Base-by-base conservation (phyloP, 2,797 vertebrate species). In the Moxostoma hubbsi region DNA sequence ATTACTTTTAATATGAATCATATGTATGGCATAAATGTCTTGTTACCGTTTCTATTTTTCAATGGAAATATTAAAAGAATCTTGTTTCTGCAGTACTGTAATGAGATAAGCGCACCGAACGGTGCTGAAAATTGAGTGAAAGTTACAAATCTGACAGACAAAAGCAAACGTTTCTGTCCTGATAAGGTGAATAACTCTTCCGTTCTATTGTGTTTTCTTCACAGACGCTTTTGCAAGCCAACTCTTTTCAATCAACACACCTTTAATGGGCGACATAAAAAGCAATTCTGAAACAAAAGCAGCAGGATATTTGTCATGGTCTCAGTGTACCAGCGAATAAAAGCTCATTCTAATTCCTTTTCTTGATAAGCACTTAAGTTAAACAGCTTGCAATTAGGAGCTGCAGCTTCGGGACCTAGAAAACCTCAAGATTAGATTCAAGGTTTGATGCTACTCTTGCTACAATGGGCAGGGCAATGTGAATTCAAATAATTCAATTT, bases 321-420 rank as follows among this genome's bases (percentile, higher is more conserved):
- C 66, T 51, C 54, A 9, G 51, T 43, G 15, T 63, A 67, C 53
- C 51, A 58, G 24, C 43, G 67, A 76, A 81, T 43, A 73, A 68
- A 73, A 66, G 68, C 74, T 77, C 59, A 64, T 63, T 66, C 63
- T 47, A 49, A 75, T 62, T 68, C 15, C 6, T 58, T 43, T 62
- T 53, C 46, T 59, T 79, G 54, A 59, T 76, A 81, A 83, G 54
- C 74, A 73, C 63, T 73, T 54, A 81, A 81, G 71, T 66, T 71
- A 65, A 81, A 83, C 82, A 77, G 73, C 78, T 76, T 76, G 81
- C 73, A 81, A 81, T 81, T 83, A 81, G 47, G 24, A 71, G 45
- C 43, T 36, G 53, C 53, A 61, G 68, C 79, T 76, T 67, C 16
- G 64, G 59, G 75, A 83, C 24, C 24, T 2, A 43, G 45, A 79